Evolutionary conservation across 2,797 vertebrate species (phyloP).

Genomic region (Sparus aurata): DNA sequence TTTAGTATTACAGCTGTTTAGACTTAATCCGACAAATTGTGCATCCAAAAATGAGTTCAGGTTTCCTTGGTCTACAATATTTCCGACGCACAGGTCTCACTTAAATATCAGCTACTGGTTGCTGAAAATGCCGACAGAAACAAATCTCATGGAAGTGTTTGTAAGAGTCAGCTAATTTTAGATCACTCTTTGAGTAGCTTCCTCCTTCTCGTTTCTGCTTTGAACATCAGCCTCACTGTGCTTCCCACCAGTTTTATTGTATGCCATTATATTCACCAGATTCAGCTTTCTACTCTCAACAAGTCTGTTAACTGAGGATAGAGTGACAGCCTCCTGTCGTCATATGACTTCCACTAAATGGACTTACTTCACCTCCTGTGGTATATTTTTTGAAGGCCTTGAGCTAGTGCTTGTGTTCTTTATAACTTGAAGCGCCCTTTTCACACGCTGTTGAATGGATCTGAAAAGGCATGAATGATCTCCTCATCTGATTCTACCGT

Average conservation of each 20-base stretch:
- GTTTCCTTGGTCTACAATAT: background rate
- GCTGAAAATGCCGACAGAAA: background rate
- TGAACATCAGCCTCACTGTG: background rate
- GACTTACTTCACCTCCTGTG: background rate
- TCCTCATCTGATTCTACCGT: background rate
- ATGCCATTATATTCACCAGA: background rate
- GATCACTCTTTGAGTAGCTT: background rate
- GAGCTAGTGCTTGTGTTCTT: background rate
- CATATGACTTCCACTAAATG: slow-evolving; percentile 12
- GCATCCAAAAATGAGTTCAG: background rate
- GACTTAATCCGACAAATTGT: background rate
- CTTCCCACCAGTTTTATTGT: slow-evolving; percentile 10
- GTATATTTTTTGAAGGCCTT: slow-evolving; percentile 1
- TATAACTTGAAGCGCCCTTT: background rate
- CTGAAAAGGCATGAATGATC: slow-evolving; percentile 28
- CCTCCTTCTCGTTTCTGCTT: background rate
- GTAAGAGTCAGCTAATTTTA: background rate
- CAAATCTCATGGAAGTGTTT: background rate
- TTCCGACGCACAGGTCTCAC: background rate
- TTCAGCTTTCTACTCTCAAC: background rate
- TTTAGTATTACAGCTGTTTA: background rate
- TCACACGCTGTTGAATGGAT: slow-evolving; percentile 19
- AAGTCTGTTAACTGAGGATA: background rate
- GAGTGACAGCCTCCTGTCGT: slow-evolving; percentile 22
- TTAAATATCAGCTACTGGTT: background rate